Percentiles rank a stretch among this genome's conserved stretches.
phyloP scores from a whole-genome alignment of 2,888 invertebrate species.

The Leptopilina syphax region DNA sequence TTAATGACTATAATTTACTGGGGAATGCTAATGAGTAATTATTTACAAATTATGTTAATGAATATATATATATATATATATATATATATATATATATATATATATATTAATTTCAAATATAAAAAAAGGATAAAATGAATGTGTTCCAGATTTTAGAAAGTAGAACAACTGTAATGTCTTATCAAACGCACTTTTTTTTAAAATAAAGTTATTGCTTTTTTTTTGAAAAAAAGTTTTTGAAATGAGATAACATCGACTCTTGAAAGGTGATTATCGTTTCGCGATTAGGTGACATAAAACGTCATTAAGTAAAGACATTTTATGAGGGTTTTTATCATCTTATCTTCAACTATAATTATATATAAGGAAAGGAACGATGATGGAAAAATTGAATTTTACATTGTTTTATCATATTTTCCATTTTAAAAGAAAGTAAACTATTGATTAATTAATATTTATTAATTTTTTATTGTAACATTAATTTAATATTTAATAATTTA shows the following conservation, averaged over 20 bases:
- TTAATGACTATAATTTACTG: too few relatives aligned
- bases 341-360: not conserved
- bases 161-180: not conserved
- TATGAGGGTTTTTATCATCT: not conserved
- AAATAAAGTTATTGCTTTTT: not conserved
- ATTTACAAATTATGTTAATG: too few relatives aligned
- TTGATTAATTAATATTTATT: too few relatives aligned
- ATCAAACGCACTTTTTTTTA: not conserved
- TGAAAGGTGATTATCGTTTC: not conserved
- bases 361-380: too few relatives aligned
- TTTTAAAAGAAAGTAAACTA: too few relatives aligned
- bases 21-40: too few relatives aligned
- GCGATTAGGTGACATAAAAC: not conserved
- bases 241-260: slow-evolving; percentile 3
- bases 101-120: not conserved
- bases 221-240: not conserved
- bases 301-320: not conserved
- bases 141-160: not conserved
- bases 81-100: too few relatives aligned
- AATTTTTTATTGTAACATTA: too few relatives aligned
- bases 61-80: too few relatives aligned
- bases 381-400: too few relatives aligned
- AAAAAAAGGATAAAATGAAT: not conserved
- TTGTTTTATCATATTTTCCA: too few relatives aligned
- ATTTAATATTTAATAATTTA: too few relatives aligned